Evolutionary conservation across 2,797 vertebrate species (phyloP).

Genomic region (Acipenser oxyrinchus): DNA sequence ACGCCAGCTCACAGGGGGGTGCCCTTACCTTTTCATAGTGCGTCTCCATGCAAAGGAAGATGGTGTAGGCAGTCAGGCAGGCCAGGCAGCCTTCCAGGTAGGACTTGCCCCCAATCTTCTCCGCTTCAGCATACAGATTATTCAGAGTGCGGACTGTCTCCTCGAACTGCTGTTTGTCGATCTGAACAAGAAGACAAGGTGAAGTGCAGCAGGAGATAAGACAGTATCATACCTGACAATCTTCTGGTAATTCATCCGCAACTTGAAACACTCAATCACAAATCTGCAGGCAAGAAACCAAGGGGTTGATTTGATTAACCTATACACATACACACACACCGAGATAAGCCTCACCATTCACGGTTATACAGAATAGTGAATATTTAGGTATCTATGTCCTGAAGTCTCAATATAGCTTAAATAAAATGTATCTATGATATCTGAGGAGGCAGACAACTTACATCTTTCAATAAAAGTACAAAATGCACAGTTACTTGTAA

Average conservation of each 20-base stretch:
- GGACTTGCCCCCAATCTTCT: conserved; percentile 91
- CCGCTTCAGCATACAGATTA: conserved; percentile 89
- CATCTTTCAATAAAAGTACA: too few species aligned
- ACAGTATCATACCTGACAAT: too few species aligned
- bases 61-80: conserved; percentile 87
- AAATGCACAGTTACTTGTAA: too few species aligned
- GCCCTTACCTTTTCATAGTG: conserved; percentile 86
- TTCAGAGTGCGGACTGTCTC: conserved; percentile 92
- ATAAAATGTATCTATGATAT: too few species aligned
- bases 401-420: too few species aligned
- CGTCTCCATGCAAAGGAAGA: conserved; percentile 96
- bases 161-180: conserved; percentile 90
- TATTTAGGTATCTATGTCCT: too few species aligned
- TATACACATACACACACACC: conserved; percentile 1
- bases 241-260: too few species aligned
- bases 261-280: too few species aligned
- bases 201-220: neutral
- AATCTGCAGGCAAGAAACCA: too few species aligned
- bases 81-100: conserved; percentile 93
- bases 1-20: too few species aligned
- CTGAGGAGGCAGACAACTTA: too few species aligned
- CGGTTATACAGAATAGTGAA: too few species aligned
- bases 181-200: conserved; percentile 44
- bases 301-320: neutral
- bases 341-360: neutral